Base-by-base conservation (phyloP, 1,140 invertebrate genomes). In the Penaeus vannamei region DNA sequence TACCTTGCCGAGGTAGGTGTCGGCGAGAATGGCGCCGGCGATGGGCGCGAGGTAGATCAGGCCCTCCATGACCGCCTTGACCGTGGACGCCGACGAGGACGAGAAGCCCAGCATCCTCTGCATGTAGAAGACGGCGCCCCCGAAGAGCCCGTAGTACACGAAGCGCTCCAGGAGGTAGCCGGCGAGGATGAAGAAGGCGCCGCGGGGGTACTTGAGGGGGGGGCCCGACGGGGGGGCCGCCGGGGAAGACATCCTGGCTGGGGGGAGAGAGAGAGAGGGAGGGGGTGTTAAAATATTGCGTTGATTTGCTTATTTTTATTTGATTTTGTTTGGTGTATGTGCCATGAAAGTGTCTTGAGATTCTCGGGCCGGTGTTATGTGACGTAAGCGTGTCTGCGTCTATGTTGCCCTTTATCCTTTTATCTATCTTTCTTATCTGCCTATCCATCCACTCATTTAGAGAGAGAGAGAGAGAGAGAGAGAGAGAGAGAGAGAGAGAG, bases 1-100 rank as follows among this genome's bases (percentile, higher is more conserved):
- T 92, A 96, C 98, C 93, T 97, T 97, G 85, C 97, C 98, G 0
- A 98, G 93, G 91, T 95, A 95, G 46, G 96, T 97, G 93, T 99
- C 98, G 0, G 98, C 97, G 20, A 98, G 91, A 76, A 98, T 96
- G 0, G 97, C 97, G 0, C 98, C 98, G 53, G 98, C 92, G 19
- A 98, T 90, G 0, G 97, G 97, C 53, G 96, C 97, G 91, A 98
- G 96, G 92, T 98, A 98, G 29, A 91, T 89, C 0, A 91, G 60
- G 0, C 90, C 84, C 72, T 91, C 90, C 72, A 91, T 89, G 0
- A 84, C 83, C 26, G 90, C 83, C 42, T 86, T 91, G 12, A 89
- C 79, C n/a, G 90, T 82, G 53, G 86, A 88, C 12, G 86, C 76
- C 69, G 76, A 77, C 64, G 85, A 76, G 23, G 90, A 83, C n/a